Base-by-base conservation (phyloP, 2,113 vertebrate species). In the Callocephalon fimbriatum region DNA sequence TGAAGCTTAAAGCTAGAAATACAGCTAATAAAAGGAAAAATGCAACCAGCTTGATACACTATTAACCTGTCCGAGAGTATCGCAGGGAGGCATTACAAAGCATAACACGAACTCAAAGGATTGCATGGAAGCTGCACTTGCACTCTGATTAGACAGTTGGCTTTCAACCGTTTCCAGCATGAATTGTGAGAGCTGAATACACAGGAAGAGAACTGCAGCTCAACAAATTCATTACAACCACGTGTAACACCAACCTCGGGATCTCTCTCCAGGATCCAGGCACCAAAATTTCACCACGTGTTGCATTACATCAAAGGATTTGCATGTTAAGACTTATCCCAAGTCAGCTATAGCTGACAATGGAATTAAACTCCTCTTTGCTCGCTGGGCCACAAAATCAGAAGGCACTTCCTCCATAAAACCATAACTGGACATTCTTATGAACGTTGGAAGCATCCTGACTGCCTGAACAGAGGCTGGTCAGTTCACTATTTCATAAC, bases 51-150 rank as follows among this genome's bases (percentile, higher is more conserved):
- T 22, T 21, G 32, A 48, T 16, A 9, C 3, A 7, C 22, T 19
- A 32, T 53, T 11, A 59, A 56, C 16, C 16, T 37, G 59, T 62
- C 68, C 65, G 76, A 40, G 4, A 42, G 45, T 3, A 35, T 26
- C 29, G 17, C 40, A 40, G 50, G 0, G 4, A 71, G 45, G 35
- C 45, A 3, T 3, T 4, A 2, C 0, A 1, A 44, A n/a, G 56
- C 25, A 1, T 1, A 71, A n/a, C 12, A 42, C 31, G 58, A 70
- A 47, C 51, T 48, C 16, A 2, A 47, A 58, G 4, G 63, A 75
- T 13, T 2, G 0, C 29, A 62, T 2, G 8, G 65, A 56, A 67
- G 32, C 51, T 73, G 10, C 71, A 47, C 58, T 35, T 23, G 37
- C 29, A 5, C 79, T 66, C 8, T 7, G 15, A 45, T 31, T 40